These are phyloP conservation scores for Drosophila chauvacae DNA, from an alignment of 1,140 invertebrate genomes.

Conservation along the genomic window DNA sequence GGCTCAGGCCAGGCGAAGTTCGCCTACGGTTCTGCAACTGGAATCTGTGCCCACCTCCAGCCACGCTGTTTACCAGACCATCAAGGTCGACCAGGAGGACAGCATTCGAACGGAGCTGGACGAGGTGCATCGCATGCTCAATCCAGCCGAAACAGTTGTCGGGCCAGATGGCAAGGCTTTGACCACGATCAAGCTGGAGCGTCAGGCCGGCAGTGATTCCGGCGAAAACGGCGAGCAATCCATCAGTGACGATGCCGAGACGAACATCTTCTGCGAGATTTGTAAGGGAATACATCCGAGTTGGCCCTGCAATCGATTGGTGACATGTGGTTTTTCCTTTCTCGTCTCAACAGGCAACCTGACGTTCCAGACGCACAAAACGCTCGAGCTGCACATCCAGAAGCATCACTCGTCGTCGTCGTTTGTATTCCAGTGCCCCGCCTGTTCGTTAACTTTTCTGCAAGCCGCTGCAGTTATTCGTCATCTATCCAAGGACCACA, in stretches of 20 bases:
- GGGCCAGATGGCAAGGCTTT: slow-evolving; percentile 87
- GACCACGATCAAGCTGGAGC: slow-evolving; percentile 50
- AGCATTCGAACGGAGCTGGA: slow-evolving; percentile 77
- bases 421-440: slow-evolving; percentile 88
- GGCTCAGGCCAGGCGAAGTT: slow-evolving; percentile 7
- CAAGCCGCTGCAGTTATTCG: slow-evolving; percentile 89
- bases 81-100: slow-evolving; percentile 65
- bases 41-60: slow-evolving; percentile 67
- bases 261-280: slow-evolving; percentile 70
- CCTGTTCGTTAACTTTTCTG: slow-evolving; percentile 88
- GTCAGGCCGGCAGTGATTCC: slow-evolving; percentile 75
- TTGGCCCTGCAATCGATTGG: slow-evolving; percentile 27
- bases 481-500: slow-evolving; percentile 90
- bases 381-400: slow-evolving; percentile 89
- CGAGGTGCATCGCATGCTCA: slow-evolving; percentile 74
- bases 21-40: slow-evolving; percentile 62
- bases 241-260: slow-evolving; percentile 63
- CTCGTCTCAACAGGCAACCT: slow-evolving; percentile 85
- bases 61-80: slow-evolving; percentile 78
- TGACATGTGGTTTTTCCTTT: slow-evolving; percentile 17
- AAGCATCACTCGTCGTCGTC: slow-evolving; percentile 88
- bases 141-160: slow-evolving; percentile 85
- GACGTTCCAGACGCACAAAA: slow-evolving; percentile 89
- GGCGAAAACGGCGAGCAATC: slow-evolving; percentile 63
- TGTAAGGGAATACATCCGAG: slow-evolving; percentile 49